A percentile compares a stretch with the other conserved stretches of the same genome.
Evolutionary conservation across 2,797 vertebrate species (phyloP).

Genomic region (Cyprinodon diabolis): DNA sequence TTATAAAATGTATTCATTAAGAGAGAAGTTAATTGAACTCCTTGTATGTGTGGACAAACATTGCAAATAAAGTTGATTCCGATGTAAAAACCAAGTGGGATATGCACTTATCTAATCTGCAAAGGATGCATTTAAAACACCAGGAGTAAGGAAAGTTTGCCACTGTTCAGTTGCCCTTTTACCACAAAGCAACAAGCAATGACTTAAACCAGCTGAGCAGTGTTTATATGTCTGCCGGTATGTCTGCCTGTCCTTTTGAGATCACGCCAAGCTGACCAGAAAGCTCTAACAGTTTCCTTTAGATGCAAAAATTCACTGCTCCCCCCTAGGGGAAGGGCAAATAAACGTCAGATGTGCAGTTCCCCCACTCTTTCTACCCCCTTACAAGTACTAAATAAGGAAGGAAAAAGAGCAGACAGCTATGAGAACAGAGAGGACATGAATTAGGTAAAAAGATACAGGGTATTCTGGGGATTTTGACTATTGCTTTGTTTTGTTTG

Average conservation of each 20-base stretch:
- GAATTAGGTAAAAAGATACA: slow-evolving; percentile 42
- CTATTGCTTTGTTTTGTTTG: slow-evolving; percentile 32
- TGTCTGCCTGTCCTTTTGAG: slow-evolving; percentile 58
- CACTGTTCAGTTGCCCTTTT: slow-evolving; percentile 40
- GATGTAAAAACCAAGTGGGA: slow-evolving; percentile 25
- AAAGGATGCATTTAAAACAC: neutral
- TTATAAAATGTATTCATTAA: too few species aligned
- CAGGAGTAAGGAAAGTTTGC: slow-evolving; percentile 44
- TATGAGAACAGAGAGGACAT: slow-evolving; percentile 37
- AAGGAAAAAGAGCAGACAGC: slow-evolving; percentile 44
- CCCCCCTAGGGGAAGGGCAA: slow-evolving; percentile 67
- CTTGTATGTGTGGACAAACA: too few species aligned
- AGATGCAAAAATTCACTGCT: slow-evolving; percentile 69
- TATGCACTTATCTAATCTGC: slow-evolving; percentile 10
- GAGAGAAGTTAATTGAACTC: too few species aligned
- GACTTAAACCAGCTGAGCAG: slow-evolving; percentile 47
- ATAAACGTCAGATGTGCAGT: slow-evolving; percentile 81
- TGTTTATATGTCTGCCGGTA: slow-evolving; percentile 21
- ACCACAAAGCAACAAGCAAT: neutral
- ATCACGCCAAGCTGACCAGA: slow-evolving; percentile 70
- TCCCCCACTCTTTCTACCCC: slow-evolving; percentile 16
- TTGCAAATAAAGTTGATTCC: too few species aligned
- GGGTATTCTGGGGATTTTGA: slow-evolving; percentile 42
- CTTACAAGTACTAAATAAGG: slow-evolving; percentile 53
- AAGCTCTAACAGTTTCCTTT: slow-evolving; percentile 74